phyloP scores from a whole-genome alignment of 2,113 vertebrate species.

The Caloenas nicobarica region DNA sequence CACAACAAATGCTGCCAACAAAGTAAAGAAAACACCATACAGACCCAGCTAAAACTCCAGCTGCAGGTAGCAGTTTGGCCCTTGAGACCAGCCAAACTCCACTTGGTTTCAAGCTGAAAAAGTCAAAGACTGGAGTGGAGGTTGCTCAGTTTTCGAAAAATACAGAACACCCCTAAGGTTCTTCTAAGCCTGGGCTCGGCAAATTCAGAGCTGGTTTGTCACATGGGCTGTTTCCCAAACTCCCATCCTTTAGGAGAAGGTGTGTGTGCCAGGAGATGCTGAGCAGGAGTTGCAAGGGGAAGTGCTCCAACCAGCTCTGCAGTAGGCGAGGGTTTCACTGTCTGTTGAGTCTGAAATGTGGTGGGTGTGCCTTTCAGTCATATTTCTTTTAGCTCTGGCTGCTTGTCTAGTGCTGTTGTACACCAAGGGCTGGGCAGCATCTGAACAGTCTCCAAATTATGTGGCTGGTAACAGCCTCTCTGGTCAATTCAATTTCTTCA shows the following conservation, averaged over 20 bases:
- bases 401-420: not conserved
- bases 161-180: not conserved
- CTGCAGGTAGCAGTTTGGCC: not conserved
- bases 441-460: not conserved
- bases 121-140: not conserved
- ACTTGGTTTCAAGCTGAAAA: not conserved
- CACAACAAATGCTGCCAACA: slow-evolving; percentile 10
- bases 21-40: not conserved
- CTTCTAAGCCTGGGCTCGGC: not conserved
- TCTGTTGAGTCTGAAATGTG: not conserved
- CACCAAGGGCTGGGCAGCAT: not conserved
- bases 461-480: not conserved
- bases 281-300: not conserved
- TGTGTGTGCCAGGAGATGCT: not conserved
- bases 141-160: not conserved
- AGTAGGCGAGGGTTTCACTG: not conserved
- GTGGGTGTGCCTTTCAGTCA: not conserved
- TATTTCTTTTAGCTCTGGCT: not conserved
- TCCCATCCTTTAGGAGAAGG: not conserved
- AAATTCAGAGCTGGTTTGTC: not conserved
- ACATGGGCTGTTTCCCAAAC: not conserved
- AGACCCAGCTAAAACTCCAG: not conserved
- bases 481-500: not conserved
- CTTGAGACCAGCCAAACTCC: not conserved
- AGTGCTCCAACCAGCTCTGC: not conserved